These are phyloP conservation scores for Himalopsyche tibetana DNA, from an alignment of 2,888 invertebrate species.

Conservation along the genomic window DNA sequence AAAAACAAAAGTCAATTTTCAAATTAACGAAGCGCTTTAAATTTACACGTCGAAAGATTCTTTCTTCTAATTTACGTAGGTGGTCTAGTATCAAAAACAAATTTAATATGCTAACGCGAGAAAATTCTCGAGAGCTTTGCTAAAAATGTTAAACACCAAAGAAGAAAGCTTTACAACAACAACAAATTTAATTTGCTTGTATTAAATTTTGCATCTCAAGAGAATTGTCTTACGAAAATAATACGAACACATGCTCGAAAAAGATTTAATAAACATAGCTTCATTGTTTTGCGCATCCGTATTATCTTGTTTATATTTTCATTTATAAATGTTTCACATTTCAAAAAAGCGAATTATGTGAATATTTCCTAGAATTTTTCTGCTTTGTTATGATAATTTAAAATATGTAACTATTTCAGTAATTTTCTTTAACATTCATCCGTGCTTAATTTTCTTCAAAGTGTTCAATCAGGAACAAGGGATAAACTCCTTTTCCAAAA, in stretches of 20 bases:
- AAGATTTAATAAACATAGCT: slow-evolving; percentile 12
- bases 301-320: background rate
- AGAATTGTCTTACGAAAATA: background rate
- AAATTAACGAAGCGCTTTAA: too few relatives aligned
- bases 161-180: slow-evolving; percentile 1
- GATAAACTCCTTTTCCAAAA: too few relatives aligned
- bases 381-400: too few relatives aligned
- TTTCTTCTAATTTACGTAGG: too few relatives aligned
- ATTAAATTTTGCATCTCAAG: background rate
- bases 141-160: background rate
- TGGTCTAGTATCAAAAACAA: background rate
- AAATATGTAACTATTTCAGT: too few relatives aligned
- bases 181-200: slow-evolving; percentile 3
- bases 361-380: too few relatives aligned
- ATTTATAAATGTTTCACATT: slow-evolving; percentile 10
- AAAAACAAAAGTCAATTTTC: too few relatives aligned
- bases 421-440: too few relatives aligned
- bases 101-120: background rate
- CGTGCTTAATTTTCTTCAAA: too few relatives aligned
- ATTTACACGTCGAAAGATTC: too few relatives aligned
- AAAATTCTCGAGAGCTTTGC: slow-evolving; percentile 3
- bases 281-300: background rate
- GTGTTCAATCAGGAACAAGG: too few relatives aligned
- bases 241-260: background rate
- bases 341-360: background rate